phyloP scores from a whole-genome alignment of 1,140 invertebrate species.

The Meloidogyne hapla region DNA sequence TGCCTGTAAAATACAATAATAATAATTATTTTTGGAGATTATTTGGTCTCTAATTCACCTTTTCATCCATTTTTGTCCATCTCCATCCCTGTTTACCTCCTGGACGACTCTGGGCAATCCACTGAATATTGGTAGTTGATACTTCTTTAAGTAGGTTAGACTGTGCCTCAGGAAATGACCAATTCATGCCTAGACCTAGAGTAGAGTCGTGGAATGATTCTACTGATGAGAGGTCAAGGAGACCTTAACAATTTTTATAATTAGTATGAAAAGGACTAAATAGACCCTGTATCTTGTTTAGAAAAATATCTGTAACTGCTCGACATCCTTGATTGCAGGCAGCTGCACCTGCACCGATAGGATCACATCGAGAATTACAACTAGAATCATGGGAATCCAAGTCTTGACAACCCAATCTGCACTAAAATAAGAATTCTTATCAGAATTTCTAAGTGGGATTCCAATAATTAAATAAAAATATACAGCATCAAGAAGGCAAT shows the following conservation, averaged over 20 bases:
- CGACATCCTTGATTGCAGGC: constrained; percentile 48
- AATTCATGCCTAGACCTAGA: constrained; percentile 42
- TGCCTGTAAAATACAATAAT: constrained; percentile 36
- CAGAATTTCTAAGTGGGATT: no score
- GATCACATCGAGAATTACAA: constrained; percentile 41
- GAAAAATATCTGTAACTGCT: constrained; percentile 48
- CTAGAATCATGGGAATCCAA: constrained; percentile 43
- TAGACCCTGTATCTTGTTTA: constrained; percentile 51
- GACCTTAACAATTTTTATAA: constrained; percentile 12
- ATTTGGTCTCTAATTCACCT: no score
- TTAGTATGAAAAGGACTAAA: constrained; percentile 9
- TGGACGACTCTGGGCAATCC: constrained; percentile 43
- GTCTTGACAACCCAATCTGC: constrained; percentile 44
- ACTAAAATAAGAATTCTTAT: constrained; percentile 27
- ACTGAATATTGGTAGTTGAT: constrained; percentile 42
- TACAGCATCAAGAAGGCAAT: constrained; percentile 47
- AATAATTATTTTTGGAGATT: not conserved
- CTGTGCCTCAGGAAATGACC: constrained; percentile 47
- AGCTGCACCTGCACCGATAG: constrained; percentile 11
- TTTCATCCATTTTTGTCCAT: constrained; percentile 42
- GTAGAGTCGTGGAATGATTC: constrained; percentile 38
- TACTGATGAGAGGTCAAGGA: constrained; percentile 47
- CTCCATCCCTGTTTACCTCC: constrained; percentile 37
- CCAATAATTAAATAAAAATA: constrained; percentile 18
- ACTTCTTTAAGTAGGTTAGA: constrained; percentile 40